A percentile compares a stretch with the other conserved stretches of the same genome.
These are phyloP conservation scores for Globia sparganii DNA, from an alignment of 2,888 invertebrate species.

Conservation along the genomic window DNA sequence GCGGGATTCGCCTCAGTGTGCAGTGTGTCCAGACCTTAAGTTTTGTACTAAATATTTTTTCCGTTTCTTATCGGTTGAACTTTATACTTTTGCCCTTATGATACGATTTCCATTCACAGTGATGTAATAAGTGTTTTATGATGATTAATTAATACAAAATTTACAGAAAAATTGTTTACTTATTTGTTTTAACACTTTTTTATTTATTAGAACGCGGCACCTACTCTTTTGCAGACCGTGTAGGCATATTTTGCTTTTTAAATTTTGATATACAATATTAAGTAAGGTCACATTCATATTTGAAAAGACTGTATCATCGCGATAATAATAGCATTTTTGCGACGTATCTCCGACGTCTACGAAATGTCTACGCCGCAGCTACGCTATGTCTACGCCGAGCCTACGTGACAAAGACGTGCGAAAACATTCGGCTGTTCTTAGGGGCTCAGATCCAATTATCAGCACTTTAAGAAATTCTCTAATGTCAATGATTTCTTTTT, in stretches of 20 bases:
- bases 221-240: neutral
- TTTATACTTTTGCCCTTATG: slow-evolving; percentile 36
- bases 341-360: neutral
- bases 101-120: slow-evolving; percentile 21
- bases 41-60: slow-evolving; percentile 28
- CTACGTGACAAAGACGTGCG: too few species aligned
- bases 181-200: neutral
- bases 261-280: too few species aligned
- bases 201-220: neutral
- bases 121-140: slow-evolving; percentile 22
- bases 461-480: too few species aligned
- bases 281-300: neutral
- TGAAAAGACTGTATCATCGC: neutral
- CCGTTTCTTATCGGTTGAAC: slow-evolving; percentile 43
- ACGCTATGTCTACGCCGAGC: neutral
- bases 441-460: too few species aligned
- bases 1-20: neutral
- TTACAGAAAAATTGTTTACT: too few species aligned
- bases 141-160: neutral
- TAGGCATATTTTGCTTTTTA: neutral
- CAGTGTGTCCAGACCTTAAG: neutral
- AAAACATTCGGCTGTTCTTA: neutral
- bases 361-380: neutral
- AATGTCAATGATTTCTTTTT: too few species aligned
- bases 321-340: neutral